Conservation (phyloP, 2,797 vertebrate genomes). For the Eleutherodactylus coqui region DNA sequence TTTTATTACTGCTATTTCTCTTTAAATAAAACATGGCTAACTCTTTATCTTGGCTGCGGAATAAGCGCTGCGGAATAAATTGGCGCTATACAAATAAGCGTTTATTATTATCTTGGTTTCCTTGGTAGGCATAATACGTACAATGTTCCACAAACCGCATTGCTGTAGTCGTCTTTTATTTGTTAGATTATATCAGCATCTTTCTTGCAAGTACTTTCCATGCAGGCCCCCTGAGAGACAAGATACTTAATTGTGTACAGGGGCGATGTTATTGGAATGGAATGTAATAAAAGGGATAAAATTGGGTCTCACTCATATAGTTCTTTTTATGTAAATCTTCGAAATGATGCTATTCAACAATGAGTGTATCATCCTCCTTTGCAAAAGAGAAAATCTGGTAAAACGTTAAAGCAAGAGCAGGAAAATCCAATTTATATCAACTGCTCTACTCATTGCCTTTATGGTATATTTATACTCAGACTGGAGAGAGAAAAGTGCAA, state of each 20-base stretch:
- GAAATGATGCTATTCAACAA: background rate
- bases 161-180: slow-evolving; percentile 4
- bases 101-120: background rate
- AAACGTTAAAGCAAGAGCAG: background rate
- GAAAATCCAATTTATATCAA: background rate
- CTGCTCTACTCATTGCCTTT: background rate
- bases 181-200: slow-evolving; percentile 37
- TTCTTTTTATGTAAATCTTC: background rate
- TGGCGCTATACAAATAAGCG: too few species aligned
- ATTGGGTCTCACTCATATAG: background rate
- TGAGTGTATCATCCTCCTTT: background rate
- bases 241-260: background rate
- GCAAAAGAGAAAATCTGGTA: background rate
- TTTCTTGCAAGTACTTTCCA: slow-evolving; percentile 33
- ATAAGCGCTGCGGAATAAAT: too few species aligned
- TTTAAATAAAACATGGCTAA: background rate
- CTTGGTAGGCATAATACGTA: background rate
- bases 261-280: slow-evolving; percentile 10
- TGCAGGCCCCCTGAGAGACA: slow-evolving; percentile 9
- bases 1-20: background rate
- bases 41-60: too few species aligned
- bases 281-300: slow-evolving; percentile 9
- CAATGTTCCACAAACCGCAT: slow-evolving; percentile 14
- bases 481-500: background rate
- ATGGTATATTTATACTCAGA: background rate